A percentile compares a stretch with the other conserved stretches of the same genome.
These are phyloP conservation scores for Leptinotarsa tumamoca DNA, from an alignment of 2,888 invertebrate species.

Conservation along the genomic window DNA sequence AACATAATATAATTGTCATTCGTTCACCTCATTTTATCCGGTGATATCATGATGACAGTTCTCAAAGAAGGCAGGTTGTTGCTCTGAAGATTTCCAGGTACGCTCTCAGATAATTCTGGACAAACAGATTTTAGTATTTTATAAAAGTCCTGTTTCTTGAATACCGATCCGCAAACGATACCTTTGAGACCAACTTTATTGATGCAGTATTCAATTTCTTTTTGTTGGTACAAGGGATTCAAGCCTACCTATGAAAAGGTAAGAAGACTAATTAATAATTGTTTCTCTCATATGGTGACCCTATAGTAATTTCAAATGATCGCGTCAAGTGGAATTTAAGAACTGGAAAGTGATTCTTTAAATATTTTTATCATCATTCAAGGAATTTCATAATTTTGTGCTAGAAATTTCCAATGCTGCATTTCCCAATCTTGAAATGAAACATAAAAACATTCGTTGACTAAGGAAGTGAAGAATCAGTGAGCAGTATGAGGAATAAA, in stretches of 20 bases:
- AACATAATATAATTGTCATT: not conserved
- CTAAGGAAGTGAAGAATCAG: too few relatives aligned
- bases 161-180: constrained; percentile 73
- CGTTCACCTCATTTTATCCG: constrained; percentile 70
- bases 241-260: constrained; percentile 58
- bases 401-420: too few relatives aligned
- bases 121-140: constrained; percentile 71
- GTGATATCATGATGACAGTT: constrained; percentile 71
- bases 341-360: too few relatives aligned
- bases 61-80: constrained; percentile 68
- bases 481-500: too few relatives aligned
- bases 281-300: not conserved
- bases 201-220: constrained; percentile 79
- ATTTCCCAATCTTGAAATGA: too few relatives aligned
- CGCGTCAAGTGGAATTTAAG: too few relatives aligned
- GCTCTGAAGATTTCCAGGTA: constrained; percentile 68
- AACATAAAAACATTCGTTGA: too few relatives aligned
- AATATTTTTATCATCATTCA: too few relatives aligned
- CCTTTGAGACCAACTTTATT: constrained; percentile 78
- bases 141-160: constrained; percentile 77
- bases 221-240: constrained; percentile 79
- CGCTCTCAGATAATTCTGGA: constrained; percentile 70
- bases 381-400: too few relatives aligned
- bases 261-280: not conserved
- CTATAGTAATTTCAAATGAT: not conserved